Evolutionary conservation across 2,888 invertebrate genomes (phyloP).

Genomic region (Chaetogeoica ovagalla): DNA sequence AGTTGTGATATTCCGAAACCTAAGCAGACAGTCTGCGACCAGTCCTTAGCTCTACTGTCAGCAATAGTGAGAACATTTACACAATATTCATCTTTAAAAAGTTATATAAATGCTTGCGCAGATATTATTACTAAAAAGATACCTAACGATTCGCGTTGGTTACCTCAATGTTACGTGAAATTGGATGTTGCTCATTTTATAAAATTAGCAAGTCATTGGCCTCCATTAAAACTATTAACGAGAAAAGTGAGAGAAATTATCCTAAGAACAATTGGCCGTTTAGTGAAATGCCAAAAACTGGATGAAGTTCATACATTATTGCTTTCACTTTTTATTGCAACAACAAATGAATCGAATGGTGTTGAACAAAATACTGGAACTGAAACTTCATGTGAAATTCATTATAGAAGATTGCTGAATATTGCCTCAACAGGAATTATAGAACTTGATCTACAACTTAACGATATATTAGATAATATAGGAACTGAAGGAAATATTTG

Average conservation of each 20-base stretch:
- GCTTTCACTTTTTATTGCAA: background rate
- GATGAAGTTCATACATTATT: background rate
- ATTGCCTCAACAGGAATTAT: background rate
- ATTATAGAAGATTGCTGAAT: background rate
- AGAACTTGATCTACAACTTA: background rate
- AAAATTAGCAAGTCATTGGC: slow-evolving; percentile 6
- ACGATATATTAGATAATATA: background rate
- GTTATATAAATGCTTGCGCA: background rate
- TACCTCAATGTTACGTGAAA: background rate
- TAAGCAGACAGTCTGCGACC: background rate
- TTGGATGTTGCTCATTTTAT: slow-evolving; percentile 8
- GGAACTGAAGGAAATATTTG: background rate
- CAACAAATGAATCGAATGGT: background rate
- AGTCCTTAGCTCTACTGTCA: slow-evolving; percentile 1
- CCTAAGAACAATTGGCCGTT: background rate
- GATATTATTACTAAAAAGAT: slow-evolving; percentile 3
- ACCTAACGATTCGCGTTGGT: slow-evolving; percentile 1
- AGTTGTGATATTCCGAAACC: background rate
- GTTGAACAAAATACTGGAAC: background rate
- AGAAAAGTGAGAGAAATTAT: slow-evolving; percentile 15
- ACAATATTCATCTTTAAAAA: slow-evolving; percentile 13
- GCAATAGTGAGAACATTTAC: slow-evolving; percentile 13
- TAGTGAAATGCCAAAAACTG: background rate
- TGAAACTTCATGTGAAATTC: slow-evolving; percentile 2
- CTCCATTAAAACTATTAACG: background rate